Percentiles rank a stretch among this genome's conserved stretches.
These are phyloP conservation scores for Riparia riparia DNA, from an alignment of 2,113 vertebrate species.

Conservation along the genomic window DNA sequence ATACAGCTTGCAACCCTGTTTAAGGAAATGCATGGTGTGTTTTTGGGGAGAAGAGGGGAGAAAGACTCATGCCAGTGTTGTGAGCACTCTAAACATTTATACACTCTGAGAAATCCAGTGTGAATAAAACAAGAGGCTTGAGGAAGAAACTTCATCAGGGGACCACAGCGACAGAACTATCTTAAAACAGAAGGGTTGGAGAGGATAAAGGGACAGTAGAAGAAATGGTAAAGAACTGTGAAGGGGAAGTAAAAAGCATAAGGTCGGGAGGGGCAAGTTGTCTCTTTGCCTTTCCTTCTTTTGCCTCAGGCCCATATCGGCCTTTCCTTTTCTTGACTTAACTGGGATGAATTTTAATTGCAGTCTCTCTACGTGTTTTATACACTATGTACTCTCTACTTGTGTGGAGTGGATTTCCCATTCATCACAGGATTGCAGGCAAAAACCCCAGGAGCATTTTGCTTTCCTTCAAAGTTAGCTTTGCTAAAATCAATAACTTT, in stretches of 20 bases:
- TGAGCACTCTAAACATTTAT: background rate
- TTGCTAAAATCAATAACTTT: slow-evolving; percentile 71
- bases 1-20: background rate
- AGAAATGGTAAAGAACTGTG: slow-evolving; percentile 58
- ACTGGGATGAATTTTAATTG: slow-evolving; percentile 78
- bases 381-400: slow-evolving; percentile 62
- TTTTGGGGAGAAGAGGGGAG: rapidly evolving
- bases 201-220: slow-evolving; percentile 61
- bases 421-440: slow-evolving; percentile 72
- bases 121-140: background rate
- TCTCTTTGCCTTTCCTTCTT: slow-evolving; percentile 74
- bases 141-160: slow-evolving; percentile 63
- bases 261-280: slow-evolving; percentile 69
- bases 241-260: slow-evolving; percentile 64
- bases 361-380: slow-evolving; percentile 51
- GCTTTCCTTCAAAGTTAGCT: slow-evolving; percentile 73
- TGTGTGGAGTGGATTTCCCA: slow-evolving; percentile 75
- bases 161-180: slow-evolving; percentile 59
- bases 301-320: slow-evolving; percentile 73
- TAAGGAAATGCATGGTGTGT: background rate
- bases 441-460: slow-evolving; percentile 71
- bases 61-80: background rate
- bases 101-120: slow-evolving; percentile 6
- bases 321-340: slow-evolving; percentile 75
- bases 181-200: slow-evolving; percentile 66